phyloP scores from a whole-genome alignment of 2,888 invertebrate genomes.

The Drosophila dives region DNA sequence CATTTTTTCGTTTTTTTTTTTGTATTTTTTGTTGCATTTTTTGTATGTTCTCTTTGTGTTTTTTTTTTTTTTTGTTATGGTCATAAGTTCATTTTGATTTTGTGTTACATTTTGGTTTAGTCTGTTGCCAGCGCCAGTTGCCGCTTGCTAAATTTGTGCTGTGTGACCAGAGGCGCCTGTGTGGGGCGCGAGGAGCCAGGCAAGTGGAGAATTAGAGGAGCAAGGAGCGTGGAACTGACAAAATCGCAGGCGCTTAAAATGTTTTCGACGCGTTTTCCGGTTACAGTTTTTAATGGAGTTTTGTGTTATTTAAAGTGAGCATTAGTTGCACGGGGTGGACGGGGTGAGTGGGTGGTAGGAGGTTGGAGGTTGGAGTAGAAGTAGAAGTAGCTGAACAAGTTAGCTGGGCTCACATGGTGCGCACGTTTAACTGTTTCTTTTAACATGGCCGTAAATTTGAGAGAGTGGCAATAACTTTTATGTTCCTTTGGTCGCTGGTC shows the following conservation, averaged over 20 bases:
- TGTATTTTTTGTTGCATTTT: conserved; percentile 12
- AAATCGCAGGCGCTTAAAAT: conserved; percentile 74
- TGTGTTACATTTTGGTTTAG: conserved; percentile 76
- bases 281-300: conserved; percentile 77
- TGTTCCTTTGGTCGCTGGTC: conserved; percentile 28
- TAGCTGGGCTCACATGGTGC: conserved; percentile 37
- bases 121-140: conserved; percentile 59
- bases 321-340: conserved; percentile 55
- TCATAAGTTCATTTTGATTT: conserved; percentile 81
- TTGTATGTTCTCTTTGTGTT: conserved; percentile 38
- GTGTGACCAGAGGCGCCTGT: conserved; percentile 39
- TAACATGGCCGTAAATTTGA: conserved; percentile 39
- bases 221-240: conserved; percentile 3
- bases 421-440: conserved; percentile 30
- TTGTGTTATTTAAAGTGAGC: conserved; percentile 77
- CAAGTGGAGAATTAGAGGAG: not conserved
- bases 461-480: conserved; percentile 39
- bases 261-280: conserved; percentile 71
- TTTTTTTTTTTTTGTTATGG: conserved; percentile 65
- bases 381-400: not conserved
- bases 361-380: no score
- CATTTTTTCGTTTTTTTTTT: conserved; percentile 8
- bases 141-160: conserved; percentile 55
- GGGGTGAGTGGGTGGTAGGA: no score
- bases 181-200: conserved; percentile 20